Conservation (phyloP, 2,797 vertebrate genomes). For the Onychomys torridus region DNA sequence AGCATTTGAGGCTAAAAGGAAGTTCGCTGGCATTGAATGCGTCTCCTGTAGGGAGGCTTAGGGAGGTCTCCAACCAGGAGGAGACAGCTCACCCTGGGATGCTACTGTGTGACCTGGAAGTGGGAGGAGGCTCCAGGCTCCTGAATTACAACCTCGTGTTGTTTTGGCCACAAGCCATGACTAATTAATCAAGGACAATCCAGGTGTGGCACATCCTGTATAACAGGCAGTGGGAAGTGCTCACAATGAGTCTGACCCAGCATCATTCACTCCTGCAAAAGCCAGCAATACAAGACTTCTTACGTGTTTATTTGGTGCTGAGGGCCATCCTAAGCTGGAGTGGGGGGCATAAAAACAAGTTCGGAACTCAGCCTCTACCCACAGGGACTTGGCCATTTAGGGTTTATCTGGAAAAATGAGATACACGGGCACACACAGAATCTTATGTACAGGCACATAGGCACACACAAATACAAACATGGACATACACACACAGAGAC, state of each 20-base stretch:
- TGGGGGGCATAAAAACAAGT: neutral
- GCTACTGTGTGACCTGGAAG: neutral
- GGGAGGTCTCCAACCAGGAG: neutral
- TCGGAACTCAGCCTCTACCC: neutral
- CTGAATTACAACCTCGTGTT: neutral
- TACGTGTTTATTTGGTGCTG: neutral
- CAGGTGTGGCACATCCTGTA: neutral
- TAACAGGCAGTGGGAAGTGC: neutral
- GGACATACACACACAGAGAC: neutral
- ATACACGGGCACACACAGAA: neutral
- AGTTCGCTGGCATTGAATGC: neutral
- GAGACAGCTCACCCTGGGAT: neutral
- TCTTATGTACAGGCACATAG: too few species aligned
- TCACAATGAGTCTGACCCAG: neutral
- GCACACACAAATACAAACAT: neutral
- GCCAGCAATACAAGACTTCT: neutral
- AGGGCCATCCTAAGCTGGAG: neutral
- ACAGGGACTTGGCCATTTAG: neutral
- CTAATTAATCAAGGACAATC: neutral
- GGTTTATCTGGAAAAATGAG: neutral
- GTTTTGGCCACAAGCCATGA: neutral
- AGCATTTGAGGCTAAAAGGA: neutral
- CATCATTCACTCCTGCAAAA: neutral
- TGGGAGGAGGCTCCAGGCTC: neutral
- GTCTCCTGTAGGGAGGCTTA: neutral